Evolutionary conservation across 2,797 vertebrate genomes (phyloP), one percentile per base, ranked within the genome.

Genomic region (Heterohyrax brucei): DNA sequence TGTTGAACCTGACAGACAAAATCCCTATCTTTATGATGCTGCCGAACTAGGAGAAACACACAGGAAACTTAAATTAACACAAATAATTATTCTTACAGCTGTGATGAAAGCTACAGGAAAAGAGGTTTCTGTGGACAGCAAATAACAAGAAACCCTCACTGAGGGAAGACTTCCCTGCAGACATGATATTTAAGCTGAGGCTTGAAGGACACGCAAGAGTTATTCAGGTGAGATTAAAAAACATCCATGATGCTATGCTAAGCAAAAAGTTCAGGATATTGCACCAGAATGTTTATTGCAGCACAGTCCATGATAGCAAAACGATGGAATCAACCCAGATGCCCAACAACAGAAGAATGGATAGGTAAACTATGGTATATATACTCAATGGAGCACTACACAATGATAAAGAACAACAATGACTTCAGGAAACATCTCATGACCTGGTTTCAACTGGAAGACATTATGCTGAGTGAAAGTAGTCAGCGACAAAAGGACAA

Each of bases 1-100:
- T 88, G 33, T 22, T 39, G 50, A 75, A 44, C 77, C 92, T 84
- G 48, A 87, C 21, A 82, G 78, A 80, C 30, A 86, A 59, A 72
- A 81, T 28, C 24, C 56, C n/a, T 82, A 39, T 80, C 30, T 89
- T 87, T 77, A 73, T 62, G 33, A 96, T 85, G 77, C 70, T 90
- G 30, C 26, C 50, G 22, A 94, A 76, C 10, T 44, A 93, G 93
- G 70, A 86, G 48, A 79, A 33, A n/a, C 62, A 95, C 53, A 68
- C 28, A 73, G 26, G 70, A 93, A 94, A 61, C 21, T 86, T 75
- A 82, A 50, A 96, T 33, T n/a, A 75, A 62, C 28, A 90, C 72
- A 80, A 90, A 33, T 48, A 91, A 87, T 88, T 53, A 84, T 33
- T 73, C 76, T 95, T 61, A 81, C 18, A 90, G 59, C 28, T 93